A percentile compares a stretch with the other conserved stretches of the same genome.
Conservation (phyloP, 2,797 vertebrate species). For the Lutjanus campechanus region DNA sequence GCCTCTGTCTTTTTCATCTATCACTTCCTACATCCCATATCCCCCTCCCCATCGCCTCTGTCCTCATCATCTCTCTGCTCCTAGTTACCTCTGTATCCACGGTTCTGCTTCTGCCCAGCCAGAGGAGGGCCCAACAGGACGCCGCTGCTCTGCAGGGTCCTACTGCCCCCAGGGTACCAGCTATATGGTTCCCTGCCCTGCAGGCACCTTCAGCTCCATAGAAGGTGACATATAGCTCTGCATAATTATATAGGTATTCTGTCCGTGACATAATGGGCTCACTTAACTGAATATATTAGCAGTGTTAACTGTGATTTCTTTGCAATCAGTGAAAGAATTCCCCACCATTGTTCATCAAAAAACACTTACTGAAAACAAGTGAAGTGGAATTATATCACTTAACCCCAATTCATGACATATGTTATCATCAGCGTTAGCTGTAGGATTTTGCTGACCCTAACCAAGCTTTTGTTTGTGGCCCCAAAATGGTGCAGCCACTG, state of each 20-base stretch:
- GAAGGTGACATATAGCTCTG: conserved; percentile 73
- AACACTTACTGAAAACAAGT: conserved; percentile 1
- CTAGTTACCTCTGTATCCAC: conserved; percentile 84
- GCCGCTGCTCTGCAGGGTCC: conserved; percentile 83
- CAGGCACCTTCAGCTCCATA: conserved; percentile 82
- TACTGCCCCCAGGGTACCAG: conserved; percentile 84
- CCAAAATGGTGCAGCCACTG: too few species aligned
- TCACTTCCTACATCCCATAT: conserved; percentile 18
- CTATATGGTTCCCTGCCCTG: conserved; percentile 83
- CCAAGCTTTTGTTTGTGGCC: too few species aligned
- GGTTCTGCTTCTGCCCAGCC: conserved; percentile 82
- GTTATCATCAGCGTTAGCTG: neutral
- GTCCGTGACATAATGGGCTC: conserved; percentile 20
- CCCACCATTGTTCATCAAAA: neutral
- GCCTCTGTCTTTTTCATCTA: conserved; percentile 39
- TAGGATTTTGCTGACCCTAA: too few species aligned
- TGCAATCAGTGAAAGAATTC: neutral
- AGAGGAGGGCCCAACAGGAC: conserved; percentile 75
- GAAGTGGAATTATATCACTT: conserved; percentile 2
- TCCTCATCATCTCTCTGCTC: conserved; percentile 44
- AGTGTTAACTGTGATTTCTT: neutral
- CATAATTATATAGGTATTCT: conserved; percentile 28
- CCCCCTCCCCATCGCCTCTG: conserved; percentile 13
- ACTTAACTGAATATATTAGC: neutral
- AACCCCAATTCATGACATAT: neutral